Evolutionary conservation across 2,888 invertebrate species (phyloP).

Genomic region (Thymelicus lineola): DNA sequence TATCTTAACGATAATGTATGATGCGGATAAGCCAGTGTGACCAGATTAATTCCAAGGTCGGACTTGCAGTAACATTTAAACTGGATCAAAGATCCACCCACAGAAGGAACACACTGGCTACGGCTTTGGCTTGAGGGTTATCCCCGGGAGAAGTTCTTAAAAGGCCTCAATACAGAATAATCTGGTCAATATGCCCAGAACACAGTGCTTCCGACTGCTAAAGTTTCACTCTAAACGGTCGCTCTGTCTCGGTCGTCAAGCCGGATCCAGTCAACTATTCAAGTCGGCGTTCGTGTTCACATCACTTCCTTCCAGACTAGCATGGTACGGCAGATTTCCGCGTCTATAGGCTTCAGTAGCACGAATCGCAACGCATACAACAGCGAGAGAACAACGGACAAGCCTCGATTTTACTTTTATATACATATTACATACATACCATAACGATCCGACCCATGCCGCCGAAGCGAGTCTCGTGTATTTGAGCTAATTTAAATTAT

Average conservation of each 20-base stretch:
- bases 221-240: background rate
- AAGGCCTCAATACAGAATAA: background rate
- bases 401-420: constrained; percentile 31
- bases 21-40: too few species aligned
- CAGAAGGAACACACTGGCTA: too few species aligned
- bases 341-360: constrained; percentile 39
- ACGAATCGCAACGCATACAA: constrained; percentile 37
- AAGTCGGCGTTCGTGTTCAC: constrained; percentile 60
- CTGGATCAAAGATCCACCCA: too few species aligned
- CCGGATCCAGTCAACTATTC: constrained; percentile 65
- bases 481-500: constrained; percentile 37
- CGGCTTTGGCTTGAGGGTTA: too few species aligned
- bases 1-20: too few species aligned
- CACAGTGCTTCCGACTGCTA: background rate
- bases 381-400: constrained; percentile 33
- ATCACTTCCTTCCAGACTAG: constrained; percentile 58
- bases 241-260: too few species aligned
- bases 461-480: constrained; percentile 22
- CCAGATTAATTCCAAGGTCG: too few species aligned
- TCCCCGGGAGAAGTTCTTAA: too few species aligned
- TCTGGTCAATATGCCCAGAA: background rate
- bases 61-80: too few species aligned
- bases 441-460: constrained; percentile 8
- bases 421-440: constrained; percentile 11
- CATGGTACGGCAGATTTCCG: constrained; percentile 63